Evolutionary conservation across 2,113 vertebrate genomes (phyloP).

Genomic region (Haplotaxodon microlepis): DNA sequence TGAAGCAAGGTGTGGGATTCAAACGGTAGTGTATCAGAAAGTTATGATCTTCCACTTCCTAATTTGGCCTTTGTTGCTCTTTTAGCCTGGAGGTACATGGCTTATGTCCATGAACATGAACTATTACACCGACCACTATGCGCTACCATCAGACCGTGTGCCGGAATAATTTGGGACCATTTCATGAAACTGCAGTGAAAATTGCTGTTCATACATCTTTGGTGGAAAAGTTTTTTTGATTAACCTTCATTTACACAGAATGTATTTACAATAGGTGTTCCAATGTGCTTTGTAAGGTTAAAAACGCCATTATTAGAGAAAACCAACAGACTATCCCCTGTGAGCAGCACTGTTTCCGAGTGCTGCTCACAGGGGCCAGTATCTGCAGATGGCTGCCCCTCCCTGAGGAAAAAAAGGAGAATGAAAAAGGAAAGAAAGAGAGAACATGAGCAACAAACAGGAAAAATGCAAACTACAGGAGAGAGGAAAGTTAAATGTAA

Average conservation of each 20-base stretch:
- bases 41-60: background rate
- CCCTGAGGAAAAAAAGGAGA: background rate
- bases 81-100: background rate
- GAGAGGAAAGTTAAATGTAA: background rate
- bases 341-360: background rate
- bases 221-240: accelerated
- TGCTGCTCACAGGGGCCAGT: background rate
- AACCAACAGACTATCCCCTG: background rate
- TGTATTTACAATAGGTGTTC: background rate
- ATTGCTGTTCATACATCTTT: background rate
- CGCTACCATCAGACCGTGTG: background rate
- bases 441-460: background rate
- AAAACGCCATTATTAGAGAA: background rate
- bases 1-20: background rate
- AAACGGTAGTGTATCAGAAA: background rate
- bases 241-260: background rate
- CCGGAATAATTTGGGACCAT: background rate
- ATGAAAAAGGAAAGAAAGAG: background rate
- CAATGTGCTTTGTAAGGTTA: background rate
- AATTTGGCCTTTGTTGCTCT: background rate
- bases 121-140: background rate
- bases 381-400: background rate
- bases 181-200: background rate
- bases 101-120: background rate
- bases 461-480: background rate